Evolutionary conservation across 2,113 vertebrate species (phyloP), one percentile per base, ranked within the genome.

Genomic region (Apteryx mantelli): DNA sequence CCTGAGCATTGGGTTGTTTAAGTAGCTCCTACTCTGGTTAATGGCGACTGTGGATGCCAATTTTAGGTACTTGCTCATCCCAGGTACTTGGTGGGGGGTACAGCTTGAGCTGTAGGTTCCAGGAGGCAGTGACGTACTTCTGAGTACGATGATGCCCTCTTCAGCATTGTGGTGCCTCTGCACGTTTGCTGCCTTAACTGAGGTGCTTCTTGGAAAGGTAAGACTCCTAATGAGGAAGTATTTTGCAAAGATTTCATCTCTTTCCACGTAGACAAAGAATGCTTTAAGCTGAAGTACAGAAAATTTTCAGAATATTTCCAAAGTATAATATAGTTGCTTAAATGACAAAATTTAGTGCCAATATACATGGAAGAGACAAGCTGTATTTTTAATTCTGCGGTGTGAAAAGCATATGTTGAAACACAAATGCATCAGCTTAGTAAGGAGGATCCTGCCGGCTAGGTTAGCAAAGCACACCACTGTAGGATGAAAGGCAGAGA

Each of bases 321-420:
- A 32, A 93, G 90, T 81, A 89, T 42, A 69, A 93, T 79, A 46
- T 52, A 6, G 14, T 86, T 76, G 34, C 32, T 86, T 11, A 92
- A 90, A 71, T 48, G 65, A 85, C 66, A 55, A 77, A 79, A 93
- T 42, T 79, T 69, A 34, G 38, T 80, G 68, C 87, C 90, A 93
- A 61, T 26, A 76, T 55, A 61, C 46, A 11, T 12, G 44, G 34
- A 82, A 95, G 88, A 92, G 92, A 82, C 88, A 95, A 91, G 48
- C 86, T 76, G 78, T 82, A 78, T 65, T 93, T 89, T 77, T 82
- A 96, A 95, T 65, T 82, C 93, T 65, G 81, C 73, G 52, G 22
- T 63, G 86, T 97, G 86, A 87, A 92, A 96, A 89, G 92, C 65
- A 16, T 65, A 46, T 69, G 91, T 93, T 87, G 93, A 96, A 96